Evolutionary conservation across 2,888 invertebrate species (phyloP).

Genomic region (Synergus japonicus): DNA sequence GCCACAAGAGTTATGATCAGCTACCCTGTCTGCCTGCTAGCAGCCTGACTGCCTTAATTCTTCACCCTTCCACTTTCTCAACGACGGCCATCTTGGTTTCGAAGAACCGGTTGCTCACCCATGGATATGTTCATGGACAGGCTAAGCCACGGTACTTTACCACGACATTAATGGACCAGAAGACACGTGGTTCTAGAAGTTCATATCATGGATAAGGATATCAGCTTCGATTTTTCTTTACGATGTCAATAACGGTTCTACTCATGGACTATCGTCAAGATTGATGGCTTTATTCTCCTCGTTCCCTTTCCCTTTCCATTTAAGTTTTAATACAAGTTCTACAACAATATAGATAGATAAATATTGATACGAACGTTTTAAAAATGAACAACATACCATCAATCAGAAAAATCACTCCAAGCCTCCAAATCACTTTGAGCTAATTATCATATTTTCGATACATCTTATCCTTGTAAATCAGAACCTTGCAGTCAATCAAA

Average conservation of each 20-base stretch:
- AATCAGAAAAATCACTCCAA: too few relatives aligned
- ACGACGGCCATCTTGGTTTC: slow-evolving; percentile 43
- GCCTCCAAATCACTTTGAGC: too few relatives aligned
- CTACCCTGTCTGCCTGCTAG: slow-evolving; percentile 67
- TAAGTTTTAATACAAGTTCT: not conserved
- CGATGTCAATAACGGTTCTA: slow-evolving; percentile 1
- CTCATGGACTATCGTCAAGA: not conserved
- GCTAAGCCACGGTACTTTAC: not conserved
- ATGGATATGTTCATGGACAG: not conserved
- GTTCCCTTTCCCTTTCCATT: not conserved
- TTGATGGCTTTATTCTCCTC: not conserved
- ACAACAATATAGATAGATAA: too few relatives aligned
- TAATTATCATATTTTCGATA: too few relatives aligned
- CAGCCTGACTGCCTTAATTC: slow-evolving; percentile 38
- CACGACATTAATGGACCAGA: not conserved
- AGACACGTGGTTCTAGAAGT: not conserved
- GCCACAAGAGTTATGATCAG: slow-evolving; percentile 73
- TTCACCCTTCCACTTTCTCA: slow-evolving; percentile 37
- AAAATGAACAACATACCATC: too few relatives aligned
- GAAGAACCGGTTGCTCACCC: slow-evolving; percentile 43
- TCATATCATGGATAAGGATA: not conserved
- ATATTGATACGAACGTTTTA: too few relatives aligned
- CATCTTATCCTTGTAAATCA: too few relatives aligned
- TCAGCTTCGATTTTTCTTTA: not conserved
- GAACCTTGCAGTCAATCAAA: too few relatives aligned